Evolutionary conservation across 1,140 invertebrate species (phyloP), one percentile per base, ranked within the genome.

Genomic region (Gryllus bimaculatus): DNA sequence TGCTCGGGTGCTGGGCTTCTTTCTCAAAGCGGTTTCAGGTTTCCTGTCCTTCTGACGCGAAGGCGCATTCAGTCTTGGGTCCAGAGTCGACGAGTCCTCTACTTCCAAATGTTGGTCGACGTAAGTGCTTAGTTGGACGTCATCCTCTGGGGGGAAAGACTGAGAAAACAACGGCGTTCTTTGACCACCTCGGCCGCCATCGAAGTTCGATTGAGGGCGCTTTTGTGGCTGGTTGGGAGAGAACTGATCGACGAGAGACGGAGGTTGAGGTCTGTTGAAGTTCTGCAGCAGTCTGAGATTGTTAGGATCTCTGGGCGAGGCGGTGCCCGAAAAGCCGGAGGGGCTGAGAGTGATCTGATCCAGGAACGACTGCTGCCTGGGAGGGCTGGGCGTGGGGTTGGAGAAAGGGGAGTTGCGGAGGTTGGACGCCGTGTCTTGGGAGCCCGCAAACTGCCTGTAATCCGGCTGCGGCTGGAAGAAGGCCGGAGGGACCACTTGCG

Each of bases 41-140:
- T 78, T 80, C 47, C 73, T 78, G 20, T 80, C 48, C 66, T 78
- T 74, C 26, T 47, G 15, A 10, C 66, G 78, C 15, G 48, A 75
- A 13, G 48, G 48, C 8, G 74, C 18, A 3, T 21, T 78, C 47
- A 48, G 8, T 18, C 26, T 79, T 12, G 79, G 75, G n/a, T 77
- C 48, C 39, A 12, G 39, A 20, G 75, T 77, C 6, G 79, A 20
- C 3, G 18, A 18, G 10, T 79, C 20, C 18, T 79, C 79, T 8
- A 79, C 48, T 75, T 80, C 80, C 66, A 80, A 39, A 47, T 78
- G 54, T 47, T 80, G 80, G 66, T 80, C 80, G 18, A 80, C 80
- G 10, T 74, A 78, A 7, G 80, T 78, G 74, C 66, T 80, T 15
- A 78, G 8, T 15, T 39, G 66, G 8, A 78, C 47, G 47, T 80